These are phyloP conservation scores for Endotricha flammealis DNA, from an alignment of 2,888 invertebrate genomes.

Conservation along the genomic window DNA sequence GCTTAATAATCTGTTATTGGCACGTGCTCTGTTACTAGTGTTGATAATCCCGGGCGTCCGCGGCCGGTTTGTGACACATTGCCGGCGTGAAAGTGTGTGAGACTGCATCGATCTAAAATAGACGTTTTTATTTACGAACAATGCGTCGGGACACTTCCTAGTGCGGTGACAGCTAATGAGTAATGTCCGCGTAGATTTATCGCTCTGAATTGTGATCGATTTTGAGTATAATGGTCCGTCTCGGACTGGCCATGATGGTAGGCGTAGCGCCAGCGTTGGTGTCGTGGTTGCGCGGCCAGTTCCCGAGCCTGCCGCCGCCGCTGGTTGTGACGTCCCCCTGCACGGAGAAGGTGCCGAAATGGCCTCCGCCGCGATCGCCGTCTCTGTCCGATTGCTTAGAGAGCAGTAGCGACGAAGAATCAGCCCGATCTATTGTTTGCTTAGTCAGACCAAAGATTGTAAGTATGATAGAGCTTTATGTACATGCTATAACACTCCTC, in stretches of 20 bases:
- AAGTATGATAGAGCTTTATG: too few relatives aligned
- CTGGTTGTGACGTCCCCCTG: conserved; percentile 35
- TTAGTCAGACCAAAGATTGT: conserved; percentile 68
- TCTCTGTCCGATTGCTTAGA: conserved; percentile 72
- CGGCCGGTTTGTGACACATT: conserved; percentile 47
- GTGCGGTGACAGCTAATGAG: conserved; percentile 27
- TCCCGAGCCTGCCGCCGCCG: conserved; percentile 42
- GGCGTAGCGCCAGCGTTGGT: conserved; percentile 72
- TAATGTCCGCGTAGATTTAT: conserved; percentile 26
- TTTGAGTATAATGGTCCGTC: conserved; percentile 53
- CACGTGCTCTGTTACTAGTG: conserved; percentile 34
- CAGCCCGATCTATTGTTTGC: conserved; percentile 66
- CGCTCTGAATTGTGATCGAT: conserved; percentile 14
- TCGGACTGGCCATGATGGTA: conserved; percentile 72
- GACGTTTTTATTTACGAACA: conserved; percentile 59
- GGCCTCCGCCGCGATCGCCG: conserved; percentile 60
- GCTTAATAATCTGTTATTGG: conserved; percentile 5
- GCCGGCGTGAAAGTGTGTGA: conserved; percentile 50
- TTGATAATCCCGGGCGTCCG: conserved; percentile 45
- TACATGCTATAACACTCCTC: too few relatives aligned
- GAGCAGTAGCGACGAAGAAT: conserved; percentile 68
- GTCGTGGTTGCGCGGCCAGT: conserved; percentile 69
- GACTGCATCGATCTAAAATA: conserved; percentile 60
- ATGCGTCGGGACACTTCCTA: conserved; percentile 42
- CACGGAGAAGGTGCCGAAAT: conserved; percentile 49